phyloP scores from a whole-genome alignment of 2,888 invertebrate species.

The Ariolimax columbianus region DNA sequence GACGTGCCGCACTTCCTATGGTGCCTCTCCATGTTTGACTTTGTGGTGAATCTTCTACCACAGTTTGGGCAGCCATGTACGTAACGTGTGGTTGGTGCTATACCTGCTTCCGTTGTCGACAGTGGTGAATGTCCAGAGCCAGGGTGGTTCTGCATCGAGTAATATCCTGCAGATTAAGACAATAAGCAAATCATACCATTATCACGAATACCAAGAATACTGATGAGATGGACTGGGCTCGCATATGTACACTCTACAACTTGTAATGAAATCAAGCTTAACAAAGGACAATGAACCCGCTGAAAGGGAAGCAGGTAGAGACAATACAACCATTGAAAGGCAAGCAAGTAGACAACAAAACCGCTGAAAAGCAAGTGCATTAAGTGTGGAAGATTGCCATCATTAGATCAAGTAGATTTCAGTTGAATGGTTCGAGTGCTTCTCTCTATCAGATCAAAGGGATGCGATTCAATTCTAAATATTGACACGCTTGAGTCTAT shows the following conservation, averaged over 20 bases:
- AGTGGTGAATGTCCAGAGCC: background rate
- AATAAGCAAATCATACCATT: constrained; percentile 15
- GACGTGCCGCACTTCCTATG: constrained; percentile 40
- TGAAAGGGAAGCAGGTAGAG: too few species aligned
- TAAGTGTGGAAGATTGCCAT: too few species aligned
- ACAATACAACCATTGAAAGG: too few species aligned
- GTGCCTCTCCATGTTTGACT: constrained; percentile 51
- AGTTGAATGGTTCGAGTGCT: too few species aligned
- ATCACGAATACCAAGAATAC: background rate
- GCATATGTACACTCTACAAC: background rate
- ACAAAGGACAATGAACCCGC: too few species aligned
- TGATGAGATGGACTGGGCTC: constrained; percentile 26
- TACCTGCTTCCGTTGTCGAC: background rate
- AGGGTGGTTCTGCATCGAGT: background rate
- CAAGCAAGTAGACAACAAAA: too few species aligned
- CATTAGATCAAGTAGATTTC: too few species aligned
- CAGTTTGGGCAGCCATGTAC: constrained; percentile 44
- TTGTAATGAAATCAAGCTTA: background rate
- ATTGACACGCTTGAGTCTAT: too few species aligned
- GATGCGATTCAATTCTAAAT: too few species aligned
- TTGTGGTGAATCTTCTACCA: constrained; percentile 45
- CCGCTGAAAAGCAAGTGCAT: too few species aligned
- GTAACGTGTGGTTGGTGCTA: constrained; percentile 37
- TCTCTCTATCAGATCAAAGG: too few species aligned
- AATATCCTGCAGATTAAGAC: constrained; percentile 37